phyloP scores from a whole-genome alignment of 2,113 vertebrate species.

The Ailurus styani region DNA sequence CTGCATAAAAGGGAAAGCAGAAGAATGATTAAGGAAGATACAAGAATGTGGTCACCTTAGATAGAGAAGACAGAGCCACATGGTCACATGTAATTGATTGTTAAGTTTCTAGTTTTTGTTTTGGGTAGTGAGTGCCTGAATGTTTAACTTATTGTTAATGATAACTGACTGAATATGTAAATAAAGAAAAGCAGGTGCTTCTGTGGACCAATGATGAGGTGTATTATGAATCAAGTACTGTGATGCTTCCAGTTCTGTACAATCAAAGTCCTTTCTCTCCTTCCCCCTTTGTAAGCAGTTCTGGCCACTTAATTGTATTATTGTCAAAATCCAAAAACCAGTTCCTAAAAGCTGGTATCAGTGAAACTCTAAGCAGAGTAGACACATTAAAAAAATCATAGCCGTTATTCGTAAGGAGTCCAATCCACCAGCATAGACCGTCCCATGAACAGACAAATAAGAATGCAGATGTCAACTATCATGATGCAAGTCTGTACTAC shows the following conservation, averaged over 20 bases:
- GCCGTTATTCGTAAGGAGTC: background rate
- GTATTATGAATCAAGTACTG: background rate
- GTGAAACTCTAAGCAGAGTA: background rate
- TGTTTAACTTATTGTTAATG: background rate
- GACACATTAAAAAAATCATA: background rate
- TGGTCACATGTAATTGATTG: background rate
- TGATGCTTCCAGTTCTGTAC: background rate
- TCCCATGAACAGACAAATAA: background rate
- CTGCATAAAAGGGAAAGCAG: background rate
- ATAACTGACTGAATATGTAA: background rate
- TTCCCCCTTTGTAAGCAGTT: background rate
- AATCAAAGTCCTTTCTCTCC: background rate
- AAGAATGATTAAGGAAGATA: background rate
- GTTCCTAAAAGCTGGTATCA: background rate
- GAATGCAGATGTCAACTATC: too few species aligned
- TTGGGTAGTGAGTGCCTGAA: background rate
- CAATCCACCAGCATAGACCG: background rate
- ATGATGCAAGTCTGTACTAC: fast-evolving
- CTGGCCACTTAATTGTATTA: background rate
- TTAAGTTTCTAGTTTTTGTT: background rate
- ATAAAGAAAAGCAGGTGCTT: background rate
- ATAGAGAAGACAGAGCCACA: background rate
- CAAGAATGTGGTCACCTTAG: background rate
- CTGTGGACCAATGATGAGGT: background rate
- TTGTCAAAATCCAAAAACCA: background rate